These are phyloP conservation scores for Siphlonurus alternatus DNA, from an alignment of 2,888 invertebrate genomes.

Conservation along the genomic window DNA sequence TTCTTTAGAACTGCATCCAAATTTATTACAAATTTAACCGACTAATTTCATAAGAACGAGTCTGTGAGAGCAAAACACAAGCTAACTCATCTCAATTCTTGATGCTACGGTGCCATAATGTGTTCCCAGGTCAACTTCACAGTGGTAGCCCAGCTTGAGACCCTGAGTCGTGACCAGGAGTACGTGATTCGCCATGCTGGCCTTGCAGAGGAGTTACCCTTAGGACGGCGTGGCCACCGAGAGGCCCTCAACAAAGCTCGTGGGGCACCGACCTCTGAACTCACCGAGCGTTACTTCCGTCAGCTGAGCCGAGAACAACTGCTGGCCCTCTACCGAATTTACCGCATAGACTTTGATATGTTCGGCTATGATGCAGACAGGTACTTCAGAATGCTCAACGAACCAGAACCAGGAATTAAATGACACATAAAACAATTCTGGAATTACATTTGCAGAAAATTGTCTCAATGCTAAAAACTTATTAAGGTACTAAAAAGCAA, in stretches of 20 bases:
- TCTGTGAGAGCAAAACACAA: no score
- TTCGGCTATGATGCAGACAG: constrained; percentile 43
- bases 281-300: constrained; percentile 35
- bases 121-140: constrained; percentile 45
- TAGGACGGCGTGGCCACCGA: background rate
- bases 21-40: no score
- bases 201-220: constrained; percentile 22
- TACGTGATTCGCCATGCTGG: constrained; percentile 41
- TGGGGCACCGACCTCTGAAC: constrained; percentile 33
- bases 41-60: no score
- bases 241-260: constrained; percentile 29
- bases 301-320: constrained; percentile 18
- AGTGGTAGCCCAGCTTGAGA: constrained; percentile 45
- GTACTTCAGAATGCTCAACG: constrained; percentile 12
- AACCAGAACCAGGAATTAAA: background rate
- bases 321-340: constrained; percentile 40
- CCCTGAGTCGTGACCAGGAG: constrained; percentile 38
- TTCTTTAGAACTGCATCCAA: no score
- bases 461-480: background rate
- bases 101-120: no score
- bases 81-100: no score
- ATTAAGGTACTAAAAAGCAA: constrained; percentile 1
- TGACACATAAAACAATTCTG: constrained; percentile 1
- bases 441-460: background rate
- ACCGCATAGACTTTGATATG: constrained; percentile 49